Evolutionary conservation across 2,797 vertebrate species (phyloP).

Genomic region (Chrosomus eos): DNA sequence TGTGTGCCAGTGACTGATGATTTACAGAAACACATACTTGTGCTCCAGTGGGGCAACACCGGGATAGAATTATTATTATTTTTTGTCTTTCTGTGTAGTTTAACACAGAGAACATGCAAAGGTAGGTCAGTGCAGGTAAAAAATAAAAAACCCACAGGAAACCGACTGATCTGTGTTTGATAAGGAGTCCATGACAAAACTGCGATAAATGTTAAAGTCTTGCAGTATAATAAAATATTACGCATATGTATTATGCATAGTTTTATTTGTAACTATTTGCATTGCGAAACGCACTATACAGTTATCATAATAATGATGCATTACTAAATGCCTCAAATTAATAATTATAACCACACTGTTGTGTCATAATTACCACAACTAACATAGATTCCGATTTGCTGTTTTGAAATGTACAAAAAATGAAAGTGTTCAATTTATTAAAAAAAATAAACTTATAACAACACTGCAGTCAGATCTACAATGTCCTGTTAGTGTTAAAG

Average conservation of each 20-base stretch:
- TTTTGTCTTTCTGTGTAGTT: neutral
- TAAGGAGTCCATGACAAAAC: neutral
- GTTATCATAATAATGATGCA: neutral
- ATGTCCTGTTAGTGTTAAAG: neutral
- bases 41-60: neutral
- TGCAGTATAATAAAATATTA: neutral
- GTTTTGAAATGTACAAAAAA: neutral
- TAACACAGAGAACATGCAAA: neutral
- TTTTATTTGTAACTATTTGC: neutral
- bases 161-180: neutral
- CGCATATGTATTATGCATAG: neutral
- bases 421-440: neutral
- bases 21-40: conserved; percentile 42
- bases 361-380: neutral
- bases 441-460: neutral
- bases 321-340: neutral
- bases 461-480: neutral
- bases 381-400: neutral
- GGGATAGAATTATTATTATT: neutral
- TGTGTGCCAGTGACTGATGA: conserved; percentile 45
- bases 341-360: neutral
- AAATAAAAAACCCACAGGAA: neutral
- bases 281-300: neutral
- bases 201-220: neutral
- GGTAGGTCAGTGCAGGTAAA: neutral